Evolutionary conservation across 2,797 vertebrate species (phyloP).

Genomic region (Dallia pectoralis): DNA sequence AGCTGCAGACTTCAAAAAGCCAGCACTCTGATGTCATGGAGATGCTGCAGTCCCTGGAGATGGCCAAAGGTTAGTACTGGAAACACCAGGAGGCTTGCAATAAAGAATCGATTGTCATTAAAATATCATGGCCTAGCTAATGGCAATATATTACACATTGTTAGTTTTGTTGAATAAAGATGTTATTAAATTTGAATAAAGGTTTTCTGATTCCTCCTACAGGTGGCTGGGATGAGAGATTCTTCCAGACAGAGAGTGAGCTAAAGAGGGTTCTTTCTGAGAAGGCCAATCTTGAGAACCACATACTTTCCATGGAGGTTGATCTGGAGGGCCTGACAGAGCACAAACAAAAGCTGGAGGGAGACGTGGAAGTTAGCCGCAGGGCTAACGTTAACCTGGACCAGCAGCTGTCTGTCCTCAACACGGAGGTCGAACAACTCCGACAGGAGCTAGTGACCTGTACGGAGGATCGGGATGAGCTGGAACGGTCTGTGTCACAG

Average conservation of each 20-base stretch:
- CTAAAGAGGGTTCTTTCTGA: slow-evolving; percentile 73
- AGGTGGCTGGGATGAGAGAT: slow-evolving; percentile 75
- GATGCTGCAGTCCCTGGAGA: slow-evolving; percentile 65
- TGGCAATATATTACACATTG: no score
- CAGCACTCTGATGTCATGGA: slow-evolving; percentile 65
- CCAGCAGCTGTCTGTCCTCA: slow-evolving; percentile 71
- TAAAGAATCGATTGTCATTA: no score
- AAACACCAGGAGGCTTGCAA: background rate
- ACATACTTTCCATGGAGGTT: slow-evolving; percentile 71
- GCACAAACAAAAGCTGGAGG: slow-evolving; percentile 69
- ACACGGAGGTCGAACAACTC: slow-evolving; percentile 71
- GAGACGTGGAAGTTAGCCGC: slow-evolving; percentile 70
- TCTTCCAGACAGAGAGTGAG: slow-evolving; percentile 76
- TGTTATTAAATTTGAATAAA: background rate
- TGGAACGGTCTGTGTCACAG: slow-evolving; percentile 65
- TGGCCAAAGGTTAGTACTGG: slow-evolving; percentile 59
- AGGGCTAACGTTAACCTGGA: slow-evolving; percentile 70
- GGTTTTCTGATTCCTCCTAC: background rate
- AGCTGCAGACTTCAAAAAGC: slow-evolving; percentile 64
- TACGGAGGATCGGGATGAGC: slow-evolving; percentile 75
- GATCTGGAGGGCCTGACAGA: slow-evolving; percentile 74
- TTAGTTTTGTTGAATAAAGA: background rate
- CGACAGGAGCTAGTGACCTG: slow-evolving; percentile 72
- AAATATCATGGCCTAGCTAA: no score
- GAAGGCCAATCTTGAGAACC: slow-evolving; percentile 74